These are phyloP conservation scores for Mycogona germanica DNA, from an alignment of 2,888 invertebrate species.

Conservation along the genomic window DNA sequence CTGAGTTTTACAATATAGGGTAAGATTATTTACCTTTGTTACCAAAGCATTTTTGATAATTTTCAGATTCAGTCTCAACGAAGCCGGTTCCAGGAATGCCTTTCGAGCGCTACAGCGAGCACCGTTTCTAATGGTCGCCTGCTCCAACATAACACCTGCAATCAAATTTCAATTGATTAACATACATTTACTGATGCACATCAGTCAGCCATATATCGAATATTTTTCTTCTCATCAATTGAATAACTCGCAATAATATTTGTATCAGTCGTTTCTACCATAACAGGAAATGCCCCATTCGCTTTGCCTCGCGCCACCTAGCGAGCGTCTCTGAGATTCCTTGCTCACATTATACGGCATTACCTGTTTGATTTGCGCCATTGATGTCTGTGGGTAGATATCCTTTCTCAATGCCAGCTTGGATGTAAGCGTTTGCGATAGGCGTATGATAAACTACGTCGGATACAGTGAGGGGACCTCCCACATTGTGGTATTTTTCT, in stretches of 20 bases:
- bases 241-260: too few species aligned
- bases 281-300: too few species aligned
- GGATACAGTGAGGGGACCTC: not conserved
- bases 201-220: too few species aligned
- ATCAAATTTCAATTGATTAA: too few species aligned
- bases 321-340: too few species aligned
- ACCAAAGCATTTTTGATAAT: slow-evolving; percentile 43
- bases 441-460: not conserved
- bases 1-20: too few species aligned
- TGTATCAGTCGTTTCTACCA: too few species aligned
- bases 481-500: not conserved
- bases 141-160: not conserved
- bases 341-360: not conserved
- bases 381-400: not conserved
- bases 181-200: too few species aligned
- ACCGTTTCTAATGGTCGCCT: slow-evolving; percentile 24
- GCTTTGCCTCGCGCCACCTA: too few species aligned
- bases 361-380: not conserved
- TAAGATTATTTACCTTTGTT: slow-evolving; percentile 32
- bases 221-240: too few species aligned
- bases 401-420: not conserved
- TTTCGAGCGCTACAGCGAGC: slow-evolving; percentile 25
- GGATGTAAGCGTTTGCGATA: not conserved
- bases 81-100: slow-evolving; percentile 42
- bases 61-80: slow-evolving; percentile 43